phyloP scores from a whole-genome alignment of 2,888 invertebrate species.

The Stenotaenia linearis region DNA sequence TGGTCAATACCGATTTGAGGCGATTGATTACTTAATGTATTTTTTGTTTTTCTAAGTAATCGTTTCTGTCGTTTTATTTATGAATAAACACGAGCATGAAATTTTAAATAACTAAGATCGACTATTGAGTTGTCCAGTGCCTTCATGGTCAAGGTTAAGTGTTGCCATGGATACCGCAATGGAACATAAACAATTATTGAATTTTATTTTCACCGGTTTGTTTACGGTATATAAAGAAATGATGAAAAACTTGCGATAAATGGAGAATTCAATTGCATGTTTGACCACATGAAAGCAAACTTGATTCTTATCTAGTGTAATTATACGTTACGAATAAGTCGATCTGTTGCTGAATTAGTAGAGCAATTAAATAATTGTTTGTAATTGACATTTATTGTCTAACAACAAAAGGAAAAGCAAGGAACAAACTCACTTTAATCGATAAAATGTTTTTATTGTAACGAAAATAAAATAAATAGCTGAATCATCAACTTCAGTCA shows the following conservation, averaged over 20 bases:
- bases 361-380: background rate
- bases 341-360: background rate
- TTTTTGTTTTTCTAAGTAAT: too few species aligned
- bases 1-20: too few species aligned
- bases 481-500: background rate
- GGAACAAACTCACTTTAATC: too few species aligned
- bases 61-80: background rate
- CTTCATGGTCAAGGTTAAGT: background rate
- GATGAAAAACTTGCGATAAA: background rate
- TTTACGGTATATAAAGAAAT: background rate
- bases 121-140: too few species aligned
- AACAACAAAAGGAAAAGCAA: background rate
- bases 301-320: background rate
- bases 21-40: too few species aligned
- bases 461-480: background rate
- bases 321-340: background rate
- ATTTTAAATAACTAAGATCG: background rate
- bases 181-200: background rate
- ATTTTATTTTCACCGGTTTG: background rate
- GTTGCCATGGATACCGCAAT: background rate
- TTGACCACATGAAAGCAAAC: too few species aligned
- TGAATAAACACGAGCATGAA: background rate
- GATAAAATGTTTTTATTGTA: background rate
- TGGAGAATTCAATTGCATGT: background rate
- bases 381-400: background rate